Evolutionary conservation across 2,797 vertebrate species (phyloP).

Genomic region (Molothrus aeneus): DNA sequence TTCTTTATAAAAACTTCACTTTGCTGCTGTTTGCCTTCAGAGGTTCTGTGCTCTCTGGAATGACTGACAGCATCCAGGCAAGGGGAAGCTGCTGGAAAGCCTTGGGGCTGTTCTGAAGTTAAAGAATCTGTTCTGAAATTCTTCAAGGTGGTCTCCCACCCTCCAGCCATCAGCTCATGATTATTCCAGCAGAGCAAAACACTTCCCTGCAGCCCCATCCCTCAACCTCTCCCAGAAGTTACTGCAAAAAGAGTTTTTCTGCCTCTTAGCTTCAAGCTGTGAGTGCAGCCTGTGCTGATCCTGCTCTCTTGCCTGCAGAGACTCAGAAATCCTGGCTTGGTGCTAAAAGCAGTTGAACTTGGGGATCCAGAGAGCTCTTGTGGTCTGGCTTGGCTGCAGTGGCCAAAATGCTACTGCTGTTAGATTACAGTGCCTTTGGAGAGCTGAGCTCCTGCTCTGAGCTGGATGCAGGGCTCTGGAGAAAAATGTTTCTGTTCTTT

Average conservation of each 20-base stretch:
- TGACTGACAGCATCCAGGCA: neutral
- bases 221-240: neutral
- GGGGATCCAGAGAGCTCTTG: neutral
- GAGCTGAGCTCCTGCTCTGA: neutral
- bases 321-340: neutral
- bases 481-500: neutral
- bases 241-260: neutral
- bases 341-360: neutral
- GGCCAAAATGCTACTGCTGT: constrained; percentile 54
- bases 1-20: neutral
- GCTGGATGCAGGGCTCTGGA: neutral
- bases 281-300: neutral
- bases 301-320: neutral
- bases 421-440: neutral
- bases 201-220: neutral
- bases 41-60: neutral
- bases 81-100: neutral
- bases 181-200: neutral
- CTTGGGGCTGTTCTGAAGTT: neutral
- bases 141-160: neutral
- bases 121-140: neutral
- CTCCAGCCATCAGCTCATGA: neutral
- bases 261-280: neutral
- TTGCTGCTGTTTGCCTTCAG: neutral
- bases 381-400: neutral